Percentiles rank a stretch among this genome's conserved stretches.
Evolutionary conservation across 2,888 invertebrate genomes (phyloP).

Genomic region (Chrysina gloriosa): DNA sequence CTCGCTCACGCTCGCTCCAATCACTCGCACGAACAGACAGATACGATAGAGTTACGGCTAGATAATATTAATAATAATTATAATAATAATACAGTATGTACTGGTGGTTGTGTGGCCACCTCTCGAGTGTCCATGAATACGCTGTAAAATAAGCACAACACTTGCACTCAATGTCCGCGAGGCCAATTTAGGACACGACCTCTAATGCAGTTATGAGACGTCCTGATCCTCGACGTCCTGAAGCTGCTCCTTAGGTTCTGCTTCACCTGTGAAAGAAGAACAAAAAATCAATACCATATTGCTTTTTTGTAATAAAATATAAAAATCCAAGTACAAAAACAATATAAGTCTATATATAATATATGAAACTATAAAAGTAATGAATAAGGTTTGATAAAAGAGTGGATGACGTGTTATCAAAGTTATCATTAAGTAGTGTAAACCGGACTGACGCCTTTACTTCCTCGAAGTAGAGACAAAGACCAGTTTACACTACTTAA

Average conservation of each 20-base stretch:
- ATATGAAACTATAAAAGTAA: no score
- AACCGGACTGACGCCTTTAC: no score
- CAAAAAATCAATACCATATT: neutral
- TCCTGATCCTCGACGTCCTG: constrained; percentile 96
- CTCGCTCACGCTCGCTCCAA: constrained; percentile 22
- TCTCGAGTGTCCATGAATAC: constrained; percentile 37
- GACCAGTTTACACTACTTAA: no score
- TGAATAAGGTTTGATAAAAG: no score
- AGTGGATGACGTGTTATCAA: no score
- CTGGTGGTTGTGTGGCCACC: constrained; percentile 51
- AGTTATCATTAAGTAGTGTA: no score
- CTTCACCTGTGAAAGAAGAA: constrained; percentile 75
- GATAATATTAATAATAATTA: constrained; percentile 56
- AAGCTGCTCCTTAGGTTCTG: constrained; percentile 90
- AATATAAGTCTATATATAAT: no score
- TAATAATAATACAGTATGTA: constrained; percentile 64
- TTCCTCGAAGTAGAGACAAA: no score
- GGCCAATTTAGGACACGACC: constrained; percentile 38
- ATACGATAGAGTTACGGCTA: constrained; percentile 51
- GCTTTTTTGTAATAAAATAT: neutral
- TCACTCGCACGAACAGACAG: constrained; percentile 43
- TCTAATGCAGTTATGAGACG: constrained; percentile 81
- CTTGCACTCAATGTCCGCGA: constrained; percentile 43
- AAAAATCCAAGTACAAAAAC: no score
- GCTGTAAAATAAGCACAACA: constrained; percentile 40